Percentiles rank a stretch among this genome's conserved stretches.
Conservation (phyloP, 1,140 invertebrate species). For the Augochlora pura region DNA sequence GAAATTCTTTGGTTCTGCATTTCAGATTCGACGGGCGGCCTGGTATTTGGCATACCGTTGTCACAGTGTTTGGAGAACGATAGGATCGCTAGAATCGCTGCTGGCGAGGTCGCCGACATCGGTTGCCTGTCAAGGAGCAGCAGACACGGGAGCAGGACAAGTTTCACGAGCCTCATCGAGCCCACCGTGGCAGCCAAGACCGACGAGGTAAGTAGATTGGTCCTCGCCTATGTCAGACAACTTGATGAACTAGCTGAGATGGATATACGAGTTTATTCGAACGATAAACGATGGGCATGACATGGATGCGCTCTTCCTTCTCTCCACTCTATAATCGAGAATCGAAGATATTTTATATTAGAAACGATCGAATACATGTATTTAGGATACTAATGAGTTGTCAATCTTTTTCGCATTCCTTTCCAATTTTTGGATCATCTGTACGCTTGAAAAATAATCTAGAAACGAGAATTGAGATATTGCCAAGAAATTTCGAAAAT, state of each 20-base stretch:
- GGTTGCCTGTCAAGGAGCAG: conserved; percentile 72
- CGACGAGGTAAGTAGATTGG: conserved; percentile 82
- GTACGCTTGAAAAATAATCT: no score
- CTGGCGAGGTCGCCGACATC: conserved; percentile 74
- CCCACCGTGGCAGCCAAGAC: conserved; percentile 76
- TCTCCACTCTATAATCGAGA: background rate
- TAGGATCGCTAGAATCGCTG: conserved; percentile 76
- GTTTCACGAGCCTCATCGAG: conserved; percentile 86
- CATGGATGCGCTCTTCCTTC: background rate
- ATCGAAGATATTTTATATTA: no score
- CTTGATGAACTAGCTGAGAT: background rate
- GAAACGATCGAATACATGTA: no score
- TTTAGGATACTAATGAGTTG: no score
- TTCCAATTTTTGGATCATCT: no score
- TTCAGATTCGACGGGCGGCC: conserved; percentile 80
- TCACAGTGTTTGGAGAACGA: conserved; percentile 91
- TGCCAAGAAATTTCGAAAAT: no score
- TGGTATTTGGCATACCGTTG: conserved; percentile 92
- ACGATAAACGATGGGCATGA: background rate
- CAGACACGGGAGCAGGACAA: conserved; percentile 84
- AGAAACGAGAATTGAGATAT: no score
- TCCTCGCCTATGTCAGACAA: background rate
- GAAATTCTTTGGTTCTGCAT: conserved; percentile 17
- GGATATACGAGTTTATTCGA: background rate
- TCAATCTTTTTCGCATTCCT: no score